These are phyloP conservation scores for Aplodontia rufa DNA, from an alignment of 2,113 vertebrate genomes.

Conservation along the genomic window DNA sequence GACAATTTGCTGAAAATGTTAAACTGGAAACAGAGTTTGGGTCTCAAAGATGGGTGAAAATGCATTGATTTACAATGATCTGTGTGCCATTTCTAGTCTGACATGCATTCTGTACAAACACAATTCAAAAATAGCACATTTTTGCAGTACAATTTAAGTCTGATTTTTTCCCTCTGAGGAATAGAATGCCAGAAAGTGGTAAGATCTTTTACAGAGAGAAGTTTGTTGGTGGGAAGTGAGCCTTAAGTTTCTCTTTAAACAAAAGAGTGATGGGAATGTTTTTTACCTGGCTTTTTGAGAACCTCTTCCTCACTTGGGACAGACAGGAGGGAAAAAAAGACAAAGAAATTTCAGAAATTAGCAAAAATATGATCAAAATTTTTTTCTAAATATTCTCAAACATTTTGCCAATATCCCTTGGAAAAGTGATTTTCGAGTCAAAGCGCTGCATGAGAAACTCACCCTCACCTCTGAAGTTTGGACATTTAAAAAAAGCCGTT, in stretches of 20 bases:
- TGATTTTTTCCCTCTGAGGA: not conserved
- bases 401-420: not conserved
- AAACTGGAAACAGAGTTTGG: conserved; percentile 15
- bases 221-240: not conserved
- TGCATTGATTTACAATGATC: not conserved
- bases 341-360: conserved; percentile 20
- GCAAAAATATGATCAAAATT: not conserved
- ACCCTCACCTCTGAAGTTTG: conserved; percentile 1
- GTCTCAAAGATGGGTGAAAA: not conserved
- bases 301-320: not conserved
- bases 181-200: not conserved
- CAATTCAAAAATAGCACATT: not conserved
- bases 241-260: conserved; percentile 11
- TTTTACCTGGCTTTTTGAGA: conserved; percentile 42
- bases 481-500: not conserved
- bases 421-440: conserved; percentile 37
- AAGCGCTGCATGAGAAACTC: conserved; percentile 9
- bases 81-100: not conserved
- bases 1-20: conserved; percentile 36
- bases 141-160: conserved; percentile 13
- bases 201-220: conserved; percentile 11
- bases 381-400: not conserved
- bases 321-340: not conserved
- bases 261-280: conserved; percentile 22
- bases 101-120: not conserved